Evolutionary conservation across 2,888 invertebrate genomes (phyloP).

Genomic region (Leistus spinibarbis): DNA sequence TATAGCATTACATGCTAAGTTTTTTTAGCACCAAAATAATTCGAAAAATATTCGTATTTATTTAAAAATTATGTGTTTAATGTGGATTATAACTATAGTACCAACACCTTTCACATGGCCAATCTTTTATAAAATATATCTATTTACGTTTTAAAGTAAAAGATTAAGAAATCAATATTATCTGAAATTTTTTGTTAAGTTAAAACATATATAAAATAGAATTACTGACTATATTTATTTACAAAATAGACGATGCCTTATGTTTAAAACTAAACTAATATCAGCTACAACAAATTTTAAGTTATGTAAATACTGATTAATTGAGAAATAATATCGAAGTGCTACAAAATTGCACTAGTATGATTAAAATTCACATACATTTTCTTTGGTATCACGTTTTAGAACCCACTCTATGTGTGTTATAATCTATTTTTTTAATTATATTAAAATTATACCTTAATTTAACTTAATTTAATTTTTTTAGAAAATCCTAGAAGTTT

Average conservation of each 20-base stretch:
- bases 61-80: too few relatives aligned
- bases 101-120: not conserved
- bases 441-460: not conserved
- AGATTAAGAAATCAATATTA: not conserved
- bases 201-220: too few relatives aligned
- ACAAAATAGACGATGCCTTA: not conserved
- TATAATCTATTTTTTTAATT: not conserved
- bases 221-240: not conserved
- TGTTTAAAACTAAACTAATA: not conserved
- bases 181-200: not conserved
- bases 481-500: too few relatives aligned
- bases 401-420: slow-evolving; percentile 20
- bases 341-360: slow-evolving; percentile 8
- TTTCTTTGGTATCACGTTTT: slow-evolving; percentile 31
- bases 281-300: too few relatives aligned
- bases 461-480: not conserved
- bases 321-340: slow-evolving; percentile 16
- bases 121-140: not conserved
- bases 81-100: not conserved
- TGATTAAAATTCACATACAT: slow-evolving; percentile 3
- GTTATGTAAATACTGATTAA: slow-evolving; percentile 27
- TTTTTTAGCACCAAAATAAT: too few relatives aligned
- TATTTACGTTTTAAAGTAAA: not conserved
- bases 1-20: too few relatives aligned
- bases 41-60: too few relatives aligned